phyloP scores from a whole-genome alignment of 2,888 invertebrate species.

The Limenitis camilla region DNA sequence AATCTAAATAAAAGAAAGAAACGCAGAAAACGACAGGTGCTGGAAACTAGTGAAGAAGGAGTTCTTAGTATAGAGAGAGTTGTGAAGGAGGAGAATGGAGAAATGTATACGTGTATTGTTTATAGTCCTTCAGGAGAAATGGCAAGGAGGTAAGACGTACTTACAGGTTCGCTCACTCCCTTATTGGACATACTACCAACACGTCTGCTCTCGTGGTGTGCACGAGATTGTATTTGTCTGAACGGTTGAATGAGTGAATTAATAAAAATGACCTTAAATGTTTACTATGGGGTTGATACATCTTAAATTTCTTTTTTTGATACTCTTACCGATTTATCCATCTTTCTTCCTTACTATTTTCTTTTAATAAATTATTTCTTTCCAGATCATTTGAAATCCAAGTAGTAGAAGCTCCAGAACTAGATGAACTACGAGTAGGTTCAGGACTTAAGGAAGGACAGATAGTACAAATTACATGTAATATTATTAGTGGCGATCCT shows the following conservation, averaged over 20 bases:
- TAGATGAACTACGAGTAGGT: conserved; percentile 88
- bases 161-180: no score
- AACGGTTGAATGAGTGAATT: no score
- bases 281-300: no score
- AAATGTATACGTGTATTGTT: conserved; percentile 87
- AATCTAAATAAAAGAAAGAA: conserved; percentile 34
- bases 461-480: conserved; percentile 87
- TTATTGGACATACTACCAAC: background rate
- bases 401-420: conserved; percentile 83
- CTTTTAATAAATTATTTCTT: conserved; percentile 16
- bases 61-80: conserved; percentile 76
- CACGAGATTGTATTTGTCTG: no score
- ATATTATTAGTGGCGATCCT: conserved; percentile 81
- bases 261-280: no score
- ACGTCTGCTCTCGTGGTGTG: no score
- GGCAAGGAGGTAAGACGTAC: conserved; percentile 72
- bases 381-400: conserved; percentile 79
- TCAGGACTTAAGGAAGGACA: conserved; percentile 87
- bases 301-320: no score
- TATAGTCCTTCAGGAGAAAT: conserved; percentile 84
- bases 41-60: conserved; percentile 65
- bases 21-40: conserved; percentile 52
- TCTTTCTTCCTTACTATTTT: no score
- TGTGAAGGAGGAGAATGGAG: conserved; percentile 79
- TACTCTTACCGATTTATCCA: no score